Percentiles rank a stretch among this genome's conserved stretches.
These are phyloP conservation scores for Acyrthosiphon pisum DNA, from an alignment of 1,140 invertebrate genomes.

Conservation along the genomic window DNA sequence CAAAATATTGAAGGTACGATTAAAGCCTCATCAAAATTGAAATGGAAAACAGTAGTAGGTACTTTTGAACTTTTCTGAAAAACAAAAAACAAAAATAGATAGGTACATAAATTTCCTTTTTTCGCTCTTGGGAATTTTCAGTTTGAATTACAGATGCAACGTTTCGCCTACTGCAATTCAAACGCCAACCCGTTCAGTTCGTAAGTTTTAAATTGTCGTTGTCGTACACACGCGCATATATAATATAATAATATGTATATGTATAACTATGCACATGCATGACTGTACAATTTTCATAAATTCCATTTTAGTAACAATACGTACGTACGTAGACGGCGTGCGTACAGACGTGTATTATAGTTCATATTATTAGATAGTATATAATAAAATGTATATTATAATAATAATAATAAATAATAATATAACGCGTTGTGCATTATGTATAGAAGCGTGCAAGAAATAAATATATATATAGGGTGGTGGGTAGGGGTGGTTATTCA, in stretches of 20 bases:
- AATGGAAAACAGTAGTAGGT: neutral
- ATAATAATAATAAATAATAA: neutral
- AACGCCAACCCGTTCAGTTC: neutral
- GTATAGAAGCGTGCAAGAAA: neutral
- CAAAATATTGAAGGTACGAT: neutral
- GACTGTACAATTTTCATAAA: neutral
- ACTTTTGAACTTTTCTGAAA: neutral
- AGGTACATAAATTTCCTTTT: neutral
- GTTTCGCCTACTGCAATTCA: neutral
- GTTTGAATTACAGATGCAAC: neutral
- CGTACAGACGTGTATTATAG: neutral
- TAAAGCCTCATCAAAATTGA: neutral
- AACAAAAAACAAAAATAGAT: neutral
- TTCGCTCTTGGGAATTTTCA: neutral
- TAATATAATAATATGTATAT: neutral
- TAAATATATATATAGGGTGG: neutral
- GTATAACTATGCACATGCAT: neutral
- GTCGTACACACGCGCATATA: neutral
- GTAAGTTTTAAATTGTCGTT: neutral
- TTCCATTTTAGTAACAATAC: neutral
- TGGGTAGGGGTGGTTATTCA: neutral
- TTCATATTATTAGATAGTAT: neutral
- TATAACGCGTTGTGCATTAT: neutral
- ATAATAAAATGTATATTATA: neutral
- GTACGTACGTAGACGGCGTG: neutral